Evolutionary conservation across 2,888 invertebrate genomes (phyloP).

Genomic region (Latheticus oryzae): DNA sequence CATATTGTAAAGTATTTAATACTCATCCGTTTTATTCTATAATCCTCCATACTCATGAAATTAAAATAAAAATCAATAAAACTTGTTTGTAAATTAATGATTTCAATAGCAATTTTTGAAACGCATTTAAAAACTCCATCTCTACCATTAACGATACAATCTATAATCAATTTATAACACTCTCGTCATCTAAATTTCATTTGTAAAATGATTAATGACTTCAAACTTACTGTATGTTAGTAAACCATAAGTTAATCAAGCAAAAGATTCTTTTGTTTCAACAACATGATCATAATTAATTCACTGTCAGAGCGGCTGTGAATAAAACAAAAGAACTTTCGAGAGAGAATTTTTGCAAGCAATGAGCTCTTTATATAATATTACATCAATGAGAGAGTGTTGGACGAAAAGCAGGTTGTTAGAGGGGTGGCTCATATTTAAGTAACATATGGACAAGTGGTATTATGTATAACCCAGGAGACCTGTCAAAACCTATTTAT

Average conservation of each 20-base stretch:
- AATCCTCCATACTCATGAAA: slow-evolving; percentile 18
- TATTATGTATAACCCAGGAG: slow-evolving; percentile 65
- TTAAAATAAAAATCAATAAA: slow-evolving; percentile 32
- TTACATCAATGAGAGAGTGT: slow-evolving; percentile 29
- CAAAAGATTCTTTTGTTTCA: slow-evolving; percentile 52
- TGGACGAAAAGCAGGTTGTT: slow-evolving; percentile 46
- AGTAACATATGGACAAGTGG: slow-evolving; percentile 66
- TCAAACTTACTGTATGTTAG: slow-evolving; percentile 52
- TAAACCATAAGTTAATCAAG: slow-evolving; percentile 59
- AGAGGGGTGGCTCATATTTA: slow-evolving; percentile 48
- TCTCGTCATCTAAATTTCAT: slow-evolving; percentile 54
- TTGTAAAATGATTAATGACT: slow-evolving; percentile 58
- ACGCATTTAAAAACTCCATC: slow-evolving; percentile 52
- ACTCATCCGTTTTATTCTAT: too few relatives aligned
- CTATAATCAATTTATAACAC: slow-evolving; percentile 42
- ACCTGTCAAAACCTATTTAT: slow-evolving; percentile 65
- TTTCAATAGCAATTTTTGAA: slow-evolving; percentile 41
- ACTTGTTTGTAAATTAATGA: slow-evolving; percentile 40
- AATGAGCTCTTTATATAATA: slow-evolving; percentile 34
- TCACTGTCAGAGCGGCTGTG: slow-evolving; percentile 19
- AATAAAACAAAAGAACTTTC: slow-evolving; percentile 30
- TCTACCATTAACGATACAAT: slow-evolving; percentile 38
- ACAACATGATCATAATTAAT: slow-evolving; percentile 27
- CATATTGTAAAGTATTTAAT: slow-evolving; percentile 63
- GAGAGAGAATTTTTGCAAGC: not conserved